phyloP scores from a whole-genome alignment of 1,140 invertebrate species.

The Drosophila navojoa region DNA sequence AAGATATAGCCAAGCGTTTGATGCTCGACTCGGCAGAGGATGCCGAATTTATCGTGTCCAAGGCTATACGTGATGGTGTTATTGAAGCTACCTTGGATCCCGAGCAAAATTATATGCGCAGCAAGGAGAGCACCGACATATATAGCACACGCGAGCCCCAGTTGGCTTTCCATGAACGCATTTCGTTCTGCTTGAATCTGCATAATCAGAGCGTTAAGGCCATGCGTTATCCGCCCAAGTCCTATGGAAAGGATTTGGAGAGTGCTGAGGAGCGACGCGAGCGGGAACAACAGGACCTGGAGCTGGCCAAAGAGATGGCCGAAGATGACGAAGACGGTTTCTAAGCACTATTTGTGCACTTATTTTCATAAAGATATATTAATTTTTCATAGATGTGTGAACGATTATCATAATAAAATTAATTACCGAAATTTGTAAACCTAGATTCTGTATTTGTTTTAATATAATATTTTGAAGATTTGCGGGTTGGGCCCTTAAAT shows the following conservation, averaged over 20 bases:
- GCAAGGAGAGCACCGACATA: constrained; percentile 98
- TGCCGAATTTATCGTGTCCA: constrained; percentile 99
- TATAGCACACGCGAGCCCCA: constrained; percentile 99
- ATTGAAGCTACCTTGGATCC: constrained; percentile 99
- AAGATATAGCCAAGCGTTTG: constrained; percentile 97
- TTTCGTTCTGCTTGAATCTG: constrained; percentile 98
- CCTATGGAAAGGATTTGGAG: constrained; percentile 98
- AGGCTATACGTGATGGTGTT: constrained; percentile 99
- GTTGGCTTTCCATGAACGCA: constrained; percentile 98
- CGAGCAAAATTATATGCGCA: constrained; percentile 97
- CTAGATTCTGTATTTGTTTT: background rate
- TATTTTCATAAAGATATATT: constrained; percentile 5
- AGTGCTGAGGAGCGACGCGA: constrained; percentile 98
- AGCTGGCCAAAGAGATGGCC: constrained; percentile 99
- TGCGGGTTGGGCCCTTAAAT: background rate
- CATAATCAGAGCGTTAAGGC: constrained; percentile 99
- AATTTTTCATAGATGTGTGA: constrained; percentile 33
- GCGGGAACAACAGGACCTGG: constrained; percentile 98
- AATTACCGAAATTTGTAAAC: constrained; percentile 21
- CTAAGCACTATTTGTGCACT: constrained; percentile 50
- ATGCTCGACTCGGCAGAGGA: constrained; percentile 97
- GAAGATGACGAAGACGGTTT: constrained; percentile 99
- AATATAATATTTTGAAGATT: background rate
- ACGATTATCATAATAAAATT: constrained; percentile 37
- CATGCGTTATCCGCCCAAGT: constrained; percentile 99